Evolutionary conservation across 1,140 invertebrate genomes (phyloP).

Genomic region (Melitaea cinxia): DNA sequence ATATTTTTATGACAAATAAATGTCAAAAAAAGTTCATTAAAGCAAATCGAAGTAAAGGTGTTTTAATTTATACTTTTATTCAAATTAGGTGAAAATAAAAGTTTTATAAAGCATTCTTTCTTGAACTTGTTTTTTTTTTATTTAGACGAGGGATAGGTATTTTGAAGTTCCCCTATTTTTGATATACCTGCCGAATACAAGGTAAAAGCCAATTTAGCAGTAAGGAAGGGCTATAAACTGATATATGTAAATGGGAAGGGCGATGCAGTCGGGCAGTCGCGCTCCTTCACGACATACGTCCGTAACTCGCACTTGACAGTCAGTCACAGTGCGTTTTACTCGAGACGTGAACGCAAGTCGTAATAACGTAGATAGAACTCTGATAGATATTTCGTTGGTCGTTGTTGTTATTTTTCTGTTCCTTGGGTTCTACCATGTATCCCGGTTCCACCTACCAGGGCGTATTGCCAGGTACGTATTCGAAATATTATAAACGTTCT

Average conservation of each 20-base stretch:
- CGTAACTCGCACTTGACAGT: slow-evolving; percentile 44
- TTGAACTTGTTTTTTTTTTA: slow-evolving; percentile 23
- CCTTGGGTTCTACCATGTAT: slow-evolving; percentile 55
- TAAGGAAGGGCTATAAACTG: slow-evolving; percentile 74
- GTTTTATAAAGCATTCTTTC: slow-evolving; percentile 10
- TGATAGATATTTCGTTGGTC: slow-evolving; percentile 4
- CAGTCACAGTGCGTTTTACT: slow-evolving; percentile 47
- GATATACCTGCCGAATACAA: slow-evolving; percentile 79
- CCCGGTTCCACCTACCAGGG: slow-evolving; percentile 66
- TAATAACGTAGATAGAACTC: too few relatives aligned
- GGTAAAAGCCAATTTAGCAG: slow-evolving; percentile 79
- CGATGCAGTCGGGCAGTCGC: slow-evolving; percentile 64
- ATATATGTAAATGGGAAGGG: slow-evolving; percentile 79
- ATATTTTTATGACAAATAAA: too few relatives aligned
- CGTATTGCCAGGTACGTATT: slow-evolving; percentile 57
- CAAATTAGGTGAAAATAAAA: slow-evolving; percentile 19
- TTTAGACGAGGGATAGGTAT: slow-evolving; percentile 53
- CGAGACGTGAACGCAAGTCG: slow-evolving; percentile 43
- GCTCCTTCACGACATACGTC: slow-evolving; percentile 51
- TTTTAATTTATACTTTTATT: slow-evolving; percentile 29
- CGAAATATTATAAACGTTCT: neutral
- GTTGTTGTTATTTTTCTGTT: neutral
- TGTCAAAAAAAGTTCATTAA: too few relatives aligned
- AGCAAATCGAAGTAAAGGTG: neutral
- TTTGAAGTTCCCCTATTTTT: slow-evolving; percentile 71